Evolutionary conservation across 1,140 invertebrate genomes (phyloP), one percentile per base, ranked within the genome.

Genomic region (Mya arenaria): DNA sequence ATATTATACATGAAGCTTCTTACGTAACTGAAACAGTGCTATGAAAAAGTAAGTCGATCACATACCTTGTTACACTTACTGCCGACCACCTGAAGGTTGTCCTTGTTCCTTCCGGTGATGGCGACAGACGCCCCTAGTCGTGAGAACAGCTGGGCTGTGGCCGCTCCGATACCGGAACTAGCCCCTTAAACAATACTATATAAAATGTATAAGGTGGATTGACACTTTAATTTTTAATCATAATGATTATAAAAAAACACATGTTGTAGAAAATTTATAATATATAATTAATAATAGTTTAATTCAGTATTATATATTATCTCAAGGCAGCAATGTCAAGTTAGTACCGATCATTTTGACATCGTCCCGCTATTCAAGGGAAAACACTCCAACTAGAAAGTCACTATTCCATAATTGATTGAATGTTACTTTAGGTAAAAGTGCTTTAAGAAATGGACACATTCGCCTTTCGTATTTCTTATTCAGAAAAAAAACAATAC

Each of bases 131-230:
- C 97, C 52, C 96, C 96, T 23, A 96, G 91, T 84, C 95, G 94
- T 1, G 97, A 94, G 85, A 98, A 95, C 68, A 96, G 94, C 55
- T 96, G 79, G 1, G 97, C 97, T 25, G 96, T 96, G n/a, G 95
- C 96, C 52, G 95, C 95, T 68, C 97, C 97, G 84, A 98, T 97
- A 1, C 97, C 97, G 39, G 96, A 97, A 91, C 96, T 97, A 0
- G 97, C 97, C 66, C 97, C 97, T 94, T 82, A 3, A 84, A 82
- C 30, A 25, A 13, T 30, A 19, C 6, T 25, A 25, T 4, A 60
- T 17, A 8, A 13, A 17, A 10, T 10, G 13, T 30, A 32, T 65
- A 5, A 65, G 62, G 13, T 32, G 32, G 4, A 23, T 34, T 30
- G 4, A 23, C 25, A 28, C 8, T 60, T 60, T 13, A 13, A 15